A percentile compares a stretch with the other conserved stretches of the same genome.
phyloP scores from a whole-genome alignment of 2,113 vertebrate species.

The Opisthocomus hoazin region DNA sequence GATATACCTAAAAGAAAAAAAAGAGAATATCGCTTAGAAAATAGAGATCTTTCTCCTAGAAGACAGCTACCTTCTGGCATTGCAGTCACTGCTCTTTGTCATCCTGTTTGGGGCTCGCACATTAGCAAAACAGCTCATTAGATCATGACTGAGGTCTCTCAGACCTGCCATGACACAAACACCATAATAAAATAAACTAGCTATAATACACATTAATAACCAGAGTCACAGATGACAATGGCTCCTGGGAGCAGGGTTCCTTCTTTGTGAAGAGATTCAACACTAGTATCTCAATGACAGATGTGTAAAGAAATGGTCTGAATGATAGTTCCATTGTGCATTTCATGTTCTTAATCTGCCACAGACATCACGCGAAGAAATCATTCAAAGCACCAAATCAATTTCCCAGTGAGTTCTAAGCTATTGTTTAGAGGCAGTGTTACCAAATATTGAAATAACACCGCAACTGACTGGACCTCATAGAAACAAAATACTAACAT shows the following conservation, averaged over 20 bases:
- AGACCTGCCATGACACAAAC: neutral
- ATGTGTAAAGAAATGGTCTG: neutral
- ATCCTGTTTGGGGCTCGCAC: neutral
- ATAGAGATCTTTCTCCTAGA: neutral
- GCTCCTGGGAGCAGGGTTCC: neutral
- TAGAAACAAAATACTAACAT: neutral
- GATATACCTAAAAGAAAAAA: constrained; percentile 76
- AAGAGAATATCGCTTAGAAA: neutral
- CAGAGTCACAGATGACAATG: neutral
- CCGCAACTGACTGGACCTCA: neutral
- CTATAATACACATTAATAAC: neutral
- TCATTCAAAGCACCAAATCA: neutral
- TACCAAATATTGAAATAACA: neutral
- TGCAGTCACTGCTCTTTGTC: neutral
- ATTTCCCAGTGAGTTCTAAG: neutral
- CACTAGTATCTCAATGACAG: neutral
- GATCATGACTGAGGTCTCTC: neutral
- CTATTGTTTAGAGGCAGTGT: neutral
- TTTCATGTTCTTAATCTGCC: neutral
- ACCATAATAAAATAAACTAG: neutral
- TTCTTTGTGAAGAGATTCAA: neutral
- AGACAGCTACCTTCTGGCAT: neutral
- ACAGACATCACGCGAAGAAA: neutral
- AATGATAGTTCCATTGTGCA: neutral
- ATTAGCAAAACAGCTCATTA: neutral